Conservation (phyloP, 2,888 invertebrate species). For the Empis livida region DNA sequence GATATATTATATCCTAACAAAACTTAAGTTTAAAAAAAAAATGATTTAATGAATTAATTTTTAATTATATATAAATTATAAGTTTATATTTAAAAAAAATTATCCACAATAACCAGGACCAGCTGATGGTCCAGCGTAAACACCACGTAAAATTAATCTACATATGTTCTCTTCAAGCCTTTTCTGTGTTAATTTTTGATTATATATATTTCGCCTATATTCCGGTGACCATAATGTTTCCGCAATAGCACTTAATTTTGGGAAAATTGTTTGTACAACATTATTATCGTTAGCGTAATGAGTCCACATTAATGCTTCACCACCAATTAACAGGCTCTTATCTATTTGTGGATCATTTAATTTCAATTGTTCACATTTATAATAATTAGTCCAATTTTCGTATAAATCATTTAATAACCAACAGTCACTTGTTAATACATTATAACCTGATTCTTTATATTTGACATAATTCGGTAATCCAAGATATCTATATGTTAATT, state of each 20-base stretch:
- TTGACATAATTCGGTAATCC: conserved; percentile 24
- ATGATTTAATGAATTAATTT: too few relatives aligned
- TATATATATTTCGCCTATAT: conserved; percentile 15
- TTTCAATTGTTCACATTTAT: conserved; percentile 53
- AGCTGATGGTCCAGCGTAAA: conserved; percentile 48
- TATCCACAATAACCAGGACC: conserved; percentile 52
- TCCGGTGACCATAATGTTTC: conserved; percentile 68
- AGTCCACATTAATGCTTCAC: conserved; percentile 89
- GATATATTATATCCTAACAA: too few relatives aligned
- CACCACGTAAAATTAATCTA: conserved; percentile 49
- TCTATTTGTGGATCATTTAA: conserved; percentile 38
- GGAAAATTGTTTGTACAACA: conserved; percentile 57
- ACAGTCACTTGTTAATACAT: conserved; percentile 61
- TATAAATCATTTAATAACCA: conserved; percentile 79
- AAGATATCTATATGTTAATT: conserved; percentile 43
- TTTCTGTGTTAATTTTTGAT: conserved; percentile 42
- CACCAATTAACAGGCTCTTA: conserved; percentile 64
- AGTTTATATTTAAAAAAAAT: too few relatives aligned
- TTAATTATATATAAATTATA: too few relatives aligned
- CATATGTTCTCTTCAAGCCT: conserved; percentile 60
- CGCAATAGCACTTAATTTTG: conserved; percentile 71
- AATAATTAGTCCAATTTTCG: conserved; percentile 58
- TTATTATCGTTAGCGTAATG: conserved; percentile 66
- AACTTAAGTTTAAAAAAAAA: too few relatives aligned
- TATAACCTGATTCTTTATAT: conserved; percentile 49